Conservation (phyloP, 2,113 vertebrate species). For the Nothoprocta perdicaria region DNA sequence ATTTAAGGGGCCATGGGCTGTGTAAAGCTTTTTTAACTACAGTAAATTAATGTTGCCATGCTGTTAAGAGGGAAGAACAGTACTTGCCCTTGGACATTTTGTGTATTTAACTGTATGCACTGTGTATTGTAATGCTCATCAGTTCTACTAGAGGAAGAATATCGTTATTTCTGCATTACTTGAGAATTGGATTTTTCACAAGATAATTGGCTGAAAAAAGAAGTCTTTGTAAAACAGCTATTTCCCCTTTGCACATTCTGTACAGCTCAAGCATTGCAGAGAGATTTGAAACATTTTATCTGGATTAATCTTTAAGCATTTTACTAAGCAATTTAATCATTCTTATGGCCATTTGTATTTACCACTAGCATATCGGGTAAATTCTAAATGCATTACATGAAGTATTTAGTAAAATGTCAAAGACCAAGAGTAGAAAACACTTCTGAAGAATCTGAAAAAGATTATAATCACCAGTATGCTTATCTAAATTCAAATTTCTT, state of each 20-base stretch:
- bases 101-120: neutral
- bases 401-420: neutral
- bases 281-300: neutral
- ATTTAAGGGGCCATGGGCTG: neutral
- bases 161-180: accelerated
- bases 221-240: neutral
- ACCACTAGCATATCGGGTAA: neutral
- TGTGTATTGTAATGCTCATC: neutral
- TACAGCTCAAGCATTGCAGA: neutral
- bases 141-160: neutral
- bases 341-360: neutral
- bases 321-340: neutral
- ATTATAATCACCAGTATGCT: neutral
- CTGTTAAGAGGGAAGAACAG: neutral
- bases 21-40: conserved; percentile 7
- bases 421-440: neutral
- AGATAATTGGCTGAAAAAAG: neutral
- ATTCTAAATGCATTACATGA: neutral
- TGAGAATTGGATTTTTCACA: neutral
- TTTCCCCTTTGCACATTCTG: neutral
- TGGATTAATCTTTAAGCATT: neutral
- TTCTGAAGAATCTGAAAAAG: neutral
- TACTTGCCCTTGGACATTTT: neutral
- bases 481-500: neutral
- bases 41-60: neutral